These are phyloP conservation scores for Euura lappo DNA, from an alignment of 1,140 invertebrate genomes.

Conservation along the genomic window DNA sequence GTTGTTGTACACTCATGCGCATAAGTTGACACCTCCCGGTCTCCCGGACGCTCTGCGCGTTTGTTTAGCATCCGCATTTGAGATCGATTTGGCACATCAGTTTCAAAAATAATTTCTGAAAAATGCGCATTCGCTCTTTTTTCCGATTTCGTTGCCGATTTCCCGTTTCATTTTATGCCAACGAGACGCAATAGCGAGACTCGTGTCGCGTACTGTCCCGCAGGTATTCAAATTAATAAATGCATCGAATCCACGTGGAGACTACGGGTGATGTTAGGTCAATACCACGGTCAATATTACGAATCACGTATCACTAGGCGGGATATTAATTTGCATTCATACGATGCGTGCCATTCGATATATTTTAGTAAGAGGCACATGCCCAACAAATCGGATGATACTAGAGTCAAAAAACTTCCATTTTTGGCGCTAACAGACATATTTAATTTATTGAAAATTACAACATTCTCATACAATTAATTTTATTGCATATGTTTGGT, in stretches of 20 bases:
- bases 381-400: too few species aligned
- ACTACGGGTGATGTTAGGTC: too few species aligned
- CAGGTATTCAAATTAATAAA: not conserved
- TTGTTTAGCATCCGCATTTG: constrained; percentile 15
- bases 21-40: constrained; percentile 43
- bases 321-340: not conserved
- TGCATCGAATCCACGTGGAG: not conserved
- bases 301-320: not conserved
- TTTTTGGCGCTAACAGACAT: too few species aligned
- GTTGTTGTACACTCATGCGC: constrained; percentile 32
- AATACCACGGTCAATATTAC: not conserved
- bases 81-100: not conserved
- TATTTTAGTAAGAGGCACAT: too few species aligned
- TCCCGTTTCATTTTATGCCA: too few species aligned
- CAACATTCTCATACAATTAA: too few species aligned
- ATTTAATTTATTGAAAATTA: too few species aligned
- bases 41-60: constrained; percentile 43
- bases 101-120: not conserved
- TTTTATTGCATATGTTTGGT: too few species aligned
- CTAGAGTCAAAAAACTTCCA: too few species aligned
- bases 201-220: not conserved
- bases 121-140: not conserved
- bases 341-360: not conserved
- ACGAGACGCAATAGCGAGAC: not conserved
- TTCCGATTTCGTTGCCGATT: too few species aligned